Conservation (phyloP, 64 coral and sea anemone genomes). For the Porites australiensis region DNA sequence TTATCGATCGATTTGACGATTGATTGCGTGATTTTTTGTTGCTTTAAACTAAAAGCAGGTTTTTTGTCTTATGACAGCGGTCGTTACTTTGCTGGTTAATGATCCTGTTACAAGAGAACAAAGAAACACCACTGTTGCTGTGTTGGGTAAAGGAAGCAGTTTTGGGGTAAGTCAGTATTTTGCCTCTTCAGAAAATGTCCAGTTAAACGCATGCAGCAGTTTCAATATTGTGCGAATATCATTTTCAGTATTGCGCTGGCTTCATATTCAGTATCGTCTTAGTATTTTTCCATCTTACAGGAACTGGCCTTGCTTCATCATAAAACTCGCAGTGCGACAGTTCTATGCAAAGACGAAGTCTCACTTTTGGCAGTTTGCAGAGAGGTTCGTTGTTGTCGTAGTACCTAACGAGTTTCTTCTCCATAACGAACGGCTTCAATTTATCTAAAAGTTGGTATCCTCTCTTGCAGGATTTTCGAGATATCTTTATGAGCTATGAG, state of each 20-base stretch:
- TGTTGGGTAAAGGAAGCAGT: slow-evolving; percentile 91
- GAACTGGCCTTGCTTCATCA: slow-evolving; percentile 92
- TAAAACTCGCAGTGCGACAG: slow-evolving; percentile 88
- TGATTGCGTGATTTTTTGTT: neutral
- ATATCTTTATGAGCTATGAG: slow-evolving; percentile 96
- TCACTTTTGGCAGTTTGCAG: slow-evolving; percentile 84
- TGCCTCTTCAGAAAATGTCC: neutral
- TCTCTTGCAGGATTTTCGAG: slow-evolving; percentile 83
- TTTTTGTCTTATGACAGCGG: slow-evolving; percentile 33
- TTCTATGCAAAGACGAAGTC: slow-evolving; percentile 91
- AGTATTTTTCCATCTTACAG: slow-evolving; percentile 29
- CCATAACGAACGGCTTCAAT: too few relatives aligned
- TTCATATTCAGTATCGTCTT: neutral
- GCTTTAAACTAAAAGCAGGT: too few relatives aligned
- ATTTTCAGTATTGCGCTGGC: too few relatives aligned
- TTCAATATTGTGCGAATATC: too few relatives aligned
- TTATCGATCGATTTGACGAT: too few relatives aligned
- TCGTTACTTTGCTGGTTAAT: slow-evolving; percentile 72
- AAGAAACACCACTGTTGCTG: slow-evolving; percentile 84
- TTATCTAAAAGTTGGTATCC: neutral
- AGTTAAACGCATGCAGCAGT: neutral
- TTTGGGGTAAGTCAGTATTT: slow-evolving; percentile 79
- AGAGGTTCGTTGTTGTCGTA: slow-evolving; percentile 58
- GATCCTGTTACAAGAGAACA: slow-evolving; percentile 62
- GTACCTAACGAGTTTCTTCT: too few relatives aligned